Conservation (phyloP, 2,888 invertebrate genomes). For the Oscheius sp. region DNA sequence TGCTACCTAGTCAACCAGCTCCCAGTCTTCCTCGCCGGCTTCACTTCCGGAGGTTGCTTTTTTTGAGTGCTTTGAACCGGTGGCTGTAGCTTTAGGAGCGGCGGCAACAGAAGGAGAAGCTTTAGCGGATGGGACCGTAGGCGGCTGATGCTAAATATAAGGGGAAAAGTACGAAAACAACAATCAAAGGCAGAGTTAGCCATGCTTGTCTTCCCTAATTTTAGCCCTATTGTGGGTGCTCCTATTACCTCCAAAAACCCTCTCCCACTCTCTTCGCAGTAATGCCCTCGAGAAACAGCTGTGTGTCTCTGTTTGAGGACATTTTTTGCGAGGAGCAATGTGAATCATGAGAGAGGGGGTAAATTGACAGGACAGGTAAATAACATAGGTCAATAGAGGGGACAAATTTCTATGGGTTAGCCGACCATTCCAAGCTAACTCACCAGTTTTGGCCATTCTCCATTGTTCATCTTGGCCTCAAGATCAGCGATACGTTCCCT, state of each 20-base stretch:
- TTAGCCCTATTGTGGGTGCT: neutral
- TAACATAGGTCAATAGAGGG: slow-evolving; percentile 5
- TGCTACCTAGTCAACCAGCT: slow-evolving; percentile 25
- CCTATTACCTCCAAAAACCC: neutral
- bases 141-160: slow-evolving; percentile 17
- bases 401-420: neutral
- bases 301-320: neutral
- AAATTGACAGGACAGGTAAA: neutral
- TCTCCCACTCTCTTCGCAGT: slow-evolving; percentile 13
- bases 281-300: slow-evolving; percentile 12
- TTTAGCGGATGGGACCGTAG: slow-evolving; percentile 6
- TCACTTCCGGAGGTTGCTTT: neutral
- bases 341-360: neutral
- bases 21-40: slow-evolving; percentile 19
- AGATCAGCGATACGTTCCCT: neutral
- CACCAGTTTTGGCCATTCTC: neutral
- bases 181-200: slow-evolving; percentile 12
- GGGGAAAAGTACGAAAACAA: slow-evolving; percentile 26
- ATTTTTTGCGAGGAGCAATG: neutral
- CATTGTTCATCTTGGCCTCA: neutral
- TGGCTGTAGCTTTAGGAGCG: slow-evolving; percentile 1
- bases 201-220: slow-evolving; percentile 1
- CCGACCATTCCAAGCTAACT: neutral
- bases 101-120: slow-evolving; percentile 1
- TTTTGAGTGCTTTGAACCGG: neutral